Evolutionary conservation across 2,888 invertebrate genomes (phyloP).

Genomic region (Ectropis crepuscularia): DNA sequence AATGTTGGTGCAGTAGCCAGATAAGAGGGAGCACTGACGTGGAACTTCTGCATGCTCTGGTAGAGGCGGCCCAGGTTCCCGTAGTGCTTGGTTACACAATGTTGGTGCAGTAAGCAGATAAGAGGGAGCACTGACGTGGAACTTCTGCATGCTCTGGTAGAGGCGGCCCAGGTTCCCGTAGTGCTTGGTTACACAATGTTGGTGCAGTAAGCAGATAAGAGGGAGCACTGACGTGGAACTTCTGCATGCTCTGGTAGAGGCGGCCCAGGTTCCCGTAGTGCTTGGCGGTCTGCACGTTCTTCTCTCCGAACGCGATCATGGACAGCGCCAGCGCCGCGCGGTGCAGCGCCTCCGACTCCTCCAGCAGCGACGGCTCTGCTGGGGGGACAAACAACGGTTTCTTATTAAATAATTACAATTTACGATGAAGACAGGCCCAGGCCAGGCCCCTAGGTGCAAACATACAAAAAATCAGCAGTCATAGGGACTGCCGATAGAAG

Average conservation of each 20-base stretch:
- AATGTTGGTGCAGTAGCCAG: too few relatives aligned
- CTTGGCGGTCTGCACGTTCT: slow-evolving; percentile 97
- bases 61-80: slow-evolving; percentile 97
- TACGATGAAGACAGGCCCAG: too few relatives aligned
- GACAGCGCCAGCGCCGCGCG: slow-evolving; percentile 92
- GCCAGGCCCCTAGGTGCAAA: too few relatives aligned
- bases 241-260: slow-evolving; percentile 96
- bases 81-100: slow-evolving; percentile 90
- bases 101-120: not conserved
- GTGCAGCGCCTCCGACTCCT: slow-evolving; percentile 93
- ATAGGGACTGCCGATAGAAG: too few relatives aligned
- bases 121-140: slow-evolving; percentile 82
- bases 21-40: slow-evolving; percentile 74
- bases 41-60: slow-evolving; percentile 95
- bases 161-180: slow-evolving; percentile 97
- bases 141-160: slow-evolving; percentile 96
- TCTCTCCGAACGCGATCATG: slow-evolving; percentile 94
- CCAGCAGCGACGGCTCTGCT: slow-evolving; percentile 86
- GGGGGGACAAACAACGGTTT: not conserved
- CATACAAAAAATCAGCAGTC: too few relatives aligned
- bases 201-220: not conserved
- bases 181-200: slow-evolving; percentile 87
- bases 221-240: slow-evolving; percentile 86
- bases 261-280: slow-evolving; percentile 98
- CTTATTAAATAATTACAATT: too few relatives aligned